Evolutionary conservation across 64 coral and sea anemone species (phyloP).

Genomic region (Acropora yongei): DNA sequence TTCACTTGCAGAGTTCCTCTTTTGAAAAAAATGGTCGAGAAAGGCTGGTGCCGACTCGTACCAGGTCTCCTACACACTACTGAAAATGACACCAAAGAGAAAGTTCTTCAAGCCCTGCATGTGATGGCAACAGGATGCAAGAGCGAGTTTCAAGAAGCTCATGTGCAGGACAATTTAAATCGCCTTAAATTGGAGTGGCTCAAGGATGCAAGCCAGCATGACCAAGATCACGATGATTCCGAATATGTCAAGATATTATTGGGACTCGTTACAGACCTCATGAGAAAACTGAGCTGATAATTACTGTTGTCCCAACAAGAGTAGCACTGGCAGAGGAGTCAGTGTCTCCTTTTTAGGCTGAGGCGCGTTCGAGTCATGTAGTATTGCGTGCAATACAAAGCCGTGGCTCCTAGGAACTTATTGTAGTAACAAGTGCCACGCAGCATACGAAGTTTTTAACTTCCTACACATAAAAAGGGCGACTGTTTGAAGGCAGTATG

Average conservation of each 20-base stretch:
- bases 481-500: too few species aligned
- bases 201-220: slow-evolving; percentile 2
- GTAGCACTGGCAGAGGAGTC: neutral
- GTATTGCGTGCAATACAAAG: too few species aligned
- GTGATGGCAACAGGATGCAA: slow-evolving; percentile 85
- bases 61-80: slow-evolving; percentile 69
- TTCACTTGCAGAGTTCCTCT: slow-evolving; percentile 84
- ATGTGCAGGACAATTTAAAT: slow-evolving; percentile 61
- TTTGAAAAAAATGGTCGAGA: slow-evolving; percentile 83
- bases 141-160: slow-evolving; percentile 55
- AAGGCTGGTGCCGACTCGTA: slow-evolving; percentile 87
- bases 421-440: too few species aligned
- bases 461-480: too few species aligned
- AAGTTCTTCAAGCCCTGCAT: slow-evolving; percentile 88
- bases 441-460: too few species aligned
- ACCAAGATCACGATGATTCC: slow-evolving; percentile 44
- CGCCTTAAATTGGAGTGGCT: slow-evolving; percentile 74
- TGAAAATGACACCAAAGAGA: slow-evolving; percentile 94
- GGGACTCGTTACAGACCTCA: slow-evolving; percentile 68
- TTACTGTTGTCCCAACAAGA: too few species aligned
- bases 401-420: too few species aligned
- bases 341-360: too few species aligned
- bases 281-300: slow-evolving; percentile 72
- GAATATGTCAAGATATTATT: slow-evolving; percentile 67
- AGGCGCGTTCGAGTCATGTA: too few species aligned